Percentiles rank a stretch among this genome's conserved stretches.
phyloP scores from a whole-genome alignment of 2,113 vertebrate species.

The Hoplias malabaricus region DNA sequence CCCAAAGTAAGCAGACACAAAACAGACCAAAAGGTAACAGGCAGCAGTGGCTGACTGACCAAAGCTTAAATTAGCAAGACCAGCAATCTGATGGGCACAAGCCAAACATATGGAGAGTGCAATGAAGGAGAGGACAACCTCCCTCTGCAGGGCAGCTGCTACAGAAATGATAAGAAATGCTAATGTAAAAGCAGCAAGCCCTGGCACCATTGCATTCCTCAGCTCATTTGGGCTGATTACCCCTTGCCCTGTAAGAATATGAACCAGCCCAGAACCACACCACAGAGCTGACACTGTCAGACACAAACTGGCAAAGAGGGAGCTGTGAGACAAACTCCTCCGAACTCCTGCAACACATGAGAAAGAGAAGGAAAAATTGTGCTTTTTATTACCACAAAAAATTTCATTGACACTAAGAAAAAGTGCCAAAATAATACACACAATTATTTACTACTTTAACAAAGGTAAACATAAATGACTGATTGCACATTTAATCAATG shows the following conservation, averaged over 20 bases:
- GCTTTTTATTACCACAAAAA: not conserved
- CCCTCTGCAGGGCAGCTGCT: conserved; percentile 67
- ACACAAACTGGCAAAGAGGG: conserved; percentile 74
- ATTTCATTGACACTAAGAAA: no score
- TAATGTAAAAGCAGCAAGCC: conserved; percentile 74
- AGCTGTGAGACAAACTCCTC: conserved; percentile 62
- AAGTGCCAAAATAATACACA: no score
- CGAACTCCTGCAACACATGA: conserved; percentile 69
- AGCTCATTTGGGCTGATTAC: conserved; percentile 54
- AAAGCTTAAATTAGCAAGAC: conserved; percentile 61
- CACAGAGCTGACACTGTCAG: conserved; percentile 80
- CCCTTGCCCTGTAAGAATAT: conserved; percentile 74
- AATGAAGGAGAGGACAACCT: conserved; percentile 68
- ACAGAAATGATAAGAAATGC: conserved; percentile 73
- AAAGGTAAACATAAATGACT: no score
- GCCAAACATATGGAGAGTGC: conserved; percentile 74
- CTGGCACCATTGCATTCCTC: conserved; percentile 74
- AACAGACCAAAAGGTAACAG: conserved; percentile 76
- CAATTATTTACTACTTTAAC: no score
- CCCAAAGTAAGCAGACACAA: conserved; percentile 76
- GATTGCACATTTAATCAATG: no score
- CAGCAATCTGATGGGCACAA: conserved; percentile 79
- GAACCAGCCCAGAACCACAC: conserved; percentile 77
- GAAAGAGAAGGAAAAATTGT: no score
- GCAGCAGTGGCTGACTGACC: conserved; percentile 78